Base-by-base conservation (phyloP, 2,113 vertebrate species). In the Eretmochelys imbricata region DNA sequence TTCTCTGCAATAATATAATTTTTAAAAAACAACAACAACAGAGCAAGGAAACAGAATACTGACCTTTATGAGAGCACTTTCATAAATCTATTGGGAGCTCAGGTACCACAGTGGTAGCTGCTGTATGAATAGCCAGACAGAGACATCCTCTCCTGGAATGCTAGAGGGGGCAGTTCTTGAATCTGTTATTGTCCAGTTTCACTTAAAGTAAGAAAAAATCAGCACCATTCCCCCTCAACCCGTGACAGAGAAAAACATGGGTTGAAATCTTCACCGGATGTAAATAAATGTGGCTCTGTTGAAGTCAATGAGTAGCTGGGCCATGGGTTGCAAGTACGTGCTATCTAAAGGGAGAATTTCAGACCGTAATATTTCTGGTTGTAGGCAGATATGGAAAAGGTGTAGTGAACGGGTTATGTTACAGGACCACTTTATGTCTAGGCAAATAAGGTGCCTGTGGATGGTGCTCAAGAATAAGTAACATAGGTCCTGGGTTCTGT, bases 1-100 rank as follows among this genome's bases (percentile, higher is more conserved):
- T 96, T 97, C 97, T 95, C 95, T 95, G 93, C 93, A 97, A 94
- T 95, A 96, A 93, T 93, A 97, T 91, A 91, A 96, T 87, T 96
- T 96, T 29, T 57, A 55, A 84, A 31, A 49, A 97, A 97, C 42
- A 42, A 42, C 42, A 95, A 96, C 85, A 96, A 88, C 91, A 96
- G 85, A 96, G 72, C 54, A 88, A 91, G 85, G 80, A 31, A 91
- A 96, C 83, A 86, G 88, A 93, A 81, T 83, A 51, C 24, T 69
- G 57, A 85, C 80, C 54, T 97, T 96, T 95, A 95, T 92, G 85
- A 96, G 84, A 85, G 81, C 82, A 90, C 87, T 97, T 96, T 94
- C 96, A 96, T 96, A 97, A 97, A 96, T 96, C 95, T 94, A 89
- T 91, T 94, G 79, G 50, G 81, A 85, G 78, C 35, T 96, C 95